Percentiles rank a stretch among this genome's conserved stretches.
Conservation (phyloP, 2,797 vertebrate genomes). For the Gobionotothen gibberifrons region DNA sequence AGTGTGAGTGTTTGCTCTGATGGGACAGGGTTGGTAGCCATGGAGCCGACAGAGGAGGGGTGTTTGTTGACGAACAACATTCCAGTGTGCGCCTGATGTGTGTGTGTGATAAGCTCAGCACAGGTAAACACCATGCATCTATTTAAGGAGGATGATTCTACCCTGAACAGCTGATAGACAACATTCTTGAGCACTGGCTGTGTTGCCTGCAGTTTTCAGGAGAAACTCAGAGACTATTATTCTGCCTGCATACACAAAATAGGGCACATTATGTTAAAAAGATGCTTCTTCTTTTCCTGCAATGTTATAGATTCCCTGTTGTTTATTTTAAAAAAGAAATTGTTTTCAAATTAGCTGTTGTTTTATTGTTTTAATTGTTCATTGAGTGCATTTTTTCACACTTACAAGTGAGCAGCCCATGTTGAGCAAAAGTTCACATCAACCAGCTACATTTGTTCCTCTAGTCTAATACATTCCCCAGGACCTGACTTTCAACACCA, state of each 20-base stretch:
- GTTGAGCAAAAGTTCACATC: not conserved
- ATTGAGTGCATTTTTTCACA: not conserved
- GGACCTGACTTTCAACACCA: not conserved
- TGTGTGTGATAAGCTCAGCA: slow-evolving; percentile 15
- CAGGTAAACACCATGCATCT: slow-evolving; percentile 45
- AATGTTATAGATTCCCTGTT: not conserved
- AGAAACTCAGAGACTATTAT: not conserved
- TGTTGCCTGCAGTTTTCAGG: slow-evolving; percentile 2
- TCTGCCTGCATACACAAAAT: not conserved
- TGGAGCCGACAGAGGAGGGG: slow-evolving; percentile 29
- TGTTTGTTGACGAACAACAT: slow-evolving; percentile 58
- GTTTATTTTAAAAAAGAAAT: not conserved
- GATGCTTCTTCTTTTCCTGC: not conserved
- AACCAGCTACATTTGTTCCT: not conserved
- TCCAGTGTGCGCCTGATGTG: slow-evolving; percentile 22
- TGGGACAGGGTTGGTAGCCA: slow-evolving; percentile 28
- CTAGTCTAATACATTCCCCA: not conserved
- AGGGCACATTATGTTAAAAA: not conserved
- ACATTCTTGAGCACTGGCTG: not conserved
- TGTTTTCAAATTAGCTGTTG: not conserved
- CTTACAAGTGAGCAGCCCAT: not conserved
- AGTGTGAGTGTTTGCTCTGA: slow-evolving; percentile 26
- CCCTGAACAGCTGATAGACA: slow-evolving; percentile 35
- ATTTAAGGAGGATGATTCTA: slow-evolving; percentile 47
- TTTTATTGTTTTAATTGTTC: not conserved